These are phyloP conservation scores for Chrysolophus pictus DNA, from an alignment of 2,797 vertebrate species.

Conservation along the genomic window DNA sequence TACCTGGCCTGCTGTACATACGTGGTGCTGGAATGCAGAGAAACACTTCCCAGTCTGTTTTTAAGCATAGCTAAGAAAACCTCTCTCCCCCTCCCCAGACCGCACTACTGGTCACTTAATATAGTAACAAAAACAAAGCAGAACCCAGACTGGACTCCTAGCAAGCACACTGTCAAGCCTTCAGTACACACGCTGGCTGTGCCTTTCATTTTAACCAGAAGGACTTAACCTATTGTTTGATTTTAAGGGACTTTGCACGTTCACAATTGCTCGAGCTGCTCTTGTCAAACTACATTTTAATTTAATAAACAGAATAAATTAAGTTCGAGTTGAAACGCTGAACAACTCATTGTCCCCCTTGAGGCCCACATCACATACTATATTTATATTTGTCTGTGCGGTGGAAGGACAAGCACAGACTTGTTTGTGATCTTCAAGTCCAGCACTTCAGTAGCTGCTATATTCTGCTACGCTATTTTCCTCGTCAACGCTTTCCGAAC, in stretches of 20 bases:
- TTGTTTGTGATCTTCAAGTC: constrained; percentile 72
- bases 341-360: constrained; percentile 68
- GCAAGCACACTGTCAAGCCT: background rate
- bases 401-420: constrained; percentile 74
- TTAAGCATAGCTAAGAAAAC: background rate
- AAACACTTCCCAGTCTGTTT: constrained; percentile 17
- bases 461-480: constrained; percentile 57
- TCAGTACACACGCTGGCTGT: background rate
- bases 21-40: background rate
- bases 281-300: constrained; percentile 56
- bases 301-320: constrained; percentile 69
- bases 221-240: background rate
- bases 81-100: background rate
- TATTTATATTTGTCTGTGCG: constrained; percentile 69
- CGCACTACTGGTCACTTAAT: background rate
- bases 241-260: constrained; percentile 26
- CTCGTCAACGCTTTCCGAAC: constrained; percentile 16
- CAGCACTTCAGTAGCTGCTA: constrained; percentile 63
- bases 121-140: background rate
- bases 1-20: background rate
- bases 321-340: constrained; percentile 59
- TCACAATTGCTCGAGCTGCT: constrained; percentile 26
- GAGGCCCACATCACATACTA: constrained; percentile 65
- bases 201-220: constrained; percentile 2
- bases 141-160: background rate